A percentile compares a stretch with the other conserved stretches of the same genome.
Conservation (phyloP, 1,140 invertebrate species). For the Marisa cornuarietis region DNA sequence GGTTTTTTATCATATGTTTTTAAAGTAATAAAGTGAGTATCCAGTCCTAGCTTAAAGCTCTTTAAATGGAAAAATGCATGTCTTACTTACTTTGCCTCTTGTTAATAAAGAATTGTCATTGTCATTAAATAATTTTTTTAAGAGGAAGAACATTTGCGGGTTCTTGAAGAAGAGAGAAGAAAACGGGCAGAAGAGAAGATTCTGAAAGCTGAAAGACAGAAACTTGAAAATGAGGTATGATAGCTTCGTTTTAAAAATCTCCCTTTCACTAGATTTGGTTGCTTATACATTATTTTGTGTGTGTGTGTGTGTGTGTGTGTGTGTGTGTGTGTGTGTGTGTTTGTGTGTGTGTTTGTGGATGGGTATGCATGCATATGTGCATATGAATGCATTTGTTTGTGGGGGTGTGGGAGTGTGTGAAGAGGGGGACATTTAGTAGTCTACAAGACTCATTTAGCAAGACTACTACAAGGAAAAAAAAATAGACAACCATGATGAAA, state of each 20-base stretch:
- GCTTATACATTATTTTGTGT: constrained; percentile 10
- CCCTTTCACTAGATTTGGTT: not conserved
- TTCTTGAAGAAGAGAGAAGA: constrained; percentile 39
- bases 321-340: not conserved
- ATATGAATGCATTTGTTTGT: too few relatives aligned
- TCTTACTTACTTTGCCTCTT: too few relatives aligned
- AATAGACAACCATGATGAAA: not conserved
- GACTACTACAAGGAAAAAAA: not conserved
- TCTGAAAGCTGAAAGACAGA: constrained; percentile 52
- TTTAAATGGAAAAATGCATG: too few relatives aligned
- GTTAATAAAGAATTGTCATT: too few relatives aligned
- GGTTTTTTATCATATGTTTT: too few relatives aligned
- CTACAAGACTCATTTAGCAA: not conserved
- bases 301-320: not conserved
- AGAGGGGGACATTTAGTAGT: not conserved
- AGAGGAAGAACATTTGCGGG: constrained; percentile 28
- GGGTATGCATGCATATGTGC: too few relatives aligned
- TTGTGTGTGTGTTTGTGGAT: too few relatives aligned
- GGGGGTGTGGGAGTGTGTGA: constrained; percentile 11
- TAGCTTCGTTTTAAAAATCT: not conserved
- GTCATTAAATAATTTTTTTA: not conserved
- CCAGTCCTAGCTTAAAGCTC: too few relatives aligned
- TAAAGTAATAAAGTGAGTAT: too few relatives aligned
- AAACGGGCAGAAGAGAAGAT: constrained; percentile 39
- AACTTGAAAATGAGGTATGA: constrained; percentile 55